These are phyloP conservation scores for Nasua narica DNA, from an alignment of 2,797 vertebrate species.

Conservation along the genomic window DNA sequence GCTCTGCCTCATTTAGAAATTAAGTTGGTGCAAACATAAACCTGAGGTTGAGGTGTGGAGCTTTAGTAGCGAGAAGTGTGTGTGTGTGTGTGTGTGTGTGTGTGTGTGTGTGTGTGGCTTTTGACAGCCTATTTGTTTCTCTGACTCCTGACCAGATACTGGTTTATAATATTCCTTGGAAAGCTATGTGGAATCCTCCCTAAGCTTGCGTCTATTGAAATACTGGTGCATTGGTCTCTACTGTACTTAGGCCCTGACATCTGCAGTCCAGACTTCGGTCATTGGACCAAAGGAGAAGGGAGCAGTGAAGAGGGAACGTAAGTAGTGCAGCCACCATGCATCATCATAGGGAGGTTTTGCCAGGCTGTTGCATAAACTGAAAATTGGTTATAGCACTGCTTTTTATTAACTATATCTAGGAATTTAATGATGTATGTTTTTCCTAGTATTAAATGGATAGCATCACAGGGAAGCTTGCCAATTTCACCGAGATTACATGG, in stretches of 20 bases:
- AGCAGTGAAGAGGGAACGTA: not conserved
- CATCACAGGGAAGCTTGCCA: not conserved
- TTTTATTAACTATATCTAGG: not conserved
- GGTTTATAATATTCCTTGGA: not conserved
- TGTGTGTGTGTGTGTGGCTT: not conserved
- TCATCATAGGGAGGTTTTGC: not conserved
- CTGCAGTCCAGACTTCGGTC: not conserved
- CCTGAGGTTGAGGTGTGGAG: not conserved
- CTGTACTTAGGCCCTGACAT: too few species aligned
- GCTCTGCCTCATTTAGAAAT: conserved; percentile 14
- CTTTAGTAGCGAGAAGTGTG: not conserved
- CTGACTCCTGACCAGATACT: not conserved
- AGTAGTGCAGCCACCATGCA: not conserved
- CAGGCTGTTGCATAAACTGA: not conserved
- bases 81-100: too few species aligned
- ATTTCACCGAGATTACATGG: not conserved
- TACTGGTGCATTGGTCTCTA: not conserved
- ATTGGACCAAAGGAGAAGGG: not conserved
- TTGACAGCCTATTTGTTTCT: not conserved
- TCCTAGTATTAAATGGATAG: not conserved
- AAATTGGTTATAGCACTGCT: not conserved
- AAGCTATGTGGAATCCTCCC: not conserved
- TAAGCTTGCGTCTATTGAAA: not conserved
- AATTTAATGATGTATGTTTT: not conserved
- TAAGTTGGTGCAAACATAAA: not conserved